phyloP scores from a whole-genome alignment of 2,797 vertebrate species.

The Gymnopithys bicolor region DNA sequence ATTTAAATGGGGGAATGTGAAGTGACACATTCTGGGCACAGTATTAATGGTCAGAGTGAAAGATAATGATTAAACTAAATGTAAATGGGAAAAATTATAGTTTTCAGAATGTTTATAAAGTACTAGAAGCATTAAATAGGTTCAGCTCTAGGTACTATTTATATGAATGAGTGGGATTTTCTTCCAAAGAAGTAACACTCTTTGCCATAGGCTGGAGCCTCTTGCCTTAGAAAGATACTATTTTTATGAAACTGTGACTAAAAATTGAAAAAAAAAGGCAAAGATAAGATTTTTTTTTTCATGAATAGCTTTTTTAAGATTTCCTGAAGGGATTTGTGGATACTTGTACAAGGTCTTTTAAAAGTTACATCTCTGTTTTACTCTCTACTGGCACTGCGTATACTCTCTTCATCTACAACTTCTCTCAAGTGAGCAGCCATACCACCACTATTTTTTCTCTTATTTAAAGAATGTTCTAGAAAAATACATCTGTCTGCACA shows the following conservation, averaged over 20 bases:
- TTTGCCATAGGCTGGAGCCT: background rate
- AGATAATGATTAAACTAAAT: background rate
- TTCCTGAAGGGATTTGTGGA: background rate
- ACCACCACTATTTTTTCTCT: background rate
- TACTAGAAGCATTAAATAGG: background rate
- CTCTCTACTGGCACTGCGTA: background rate
- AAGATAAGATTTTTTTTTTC: background rate
- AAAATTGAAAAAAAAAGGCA: background rate
- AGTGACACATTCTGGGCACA: background rate
- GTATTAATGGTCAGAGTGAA: background rate
- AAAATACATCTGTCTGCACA: background rate
- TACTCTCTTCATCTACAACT: background rate
- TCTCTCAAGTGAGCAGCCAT: background rate
- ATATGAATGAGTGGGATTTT: background rate
- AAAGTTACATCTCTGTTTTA: background rate
- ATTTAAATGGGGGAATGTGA: background rate
- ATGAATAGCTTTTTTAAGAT: background rate
- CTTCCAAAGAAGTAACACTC: background rate
- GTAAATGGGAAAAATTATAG: background rate
- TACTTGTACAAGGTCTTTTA: background rate
- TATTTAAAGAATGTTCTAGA: background rate
- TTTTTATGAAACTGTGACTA: background rate
- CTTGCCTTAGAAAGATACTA: background rate
- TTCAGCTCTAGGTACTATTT: background rate
- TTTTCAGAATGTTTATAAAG: background rate